Percentiles rank a stretch among this genome's conserved stretches.
Conservation (phyloP, 2,888 invertebrate genomes). For the Oligia fasciuncula region DNA sequence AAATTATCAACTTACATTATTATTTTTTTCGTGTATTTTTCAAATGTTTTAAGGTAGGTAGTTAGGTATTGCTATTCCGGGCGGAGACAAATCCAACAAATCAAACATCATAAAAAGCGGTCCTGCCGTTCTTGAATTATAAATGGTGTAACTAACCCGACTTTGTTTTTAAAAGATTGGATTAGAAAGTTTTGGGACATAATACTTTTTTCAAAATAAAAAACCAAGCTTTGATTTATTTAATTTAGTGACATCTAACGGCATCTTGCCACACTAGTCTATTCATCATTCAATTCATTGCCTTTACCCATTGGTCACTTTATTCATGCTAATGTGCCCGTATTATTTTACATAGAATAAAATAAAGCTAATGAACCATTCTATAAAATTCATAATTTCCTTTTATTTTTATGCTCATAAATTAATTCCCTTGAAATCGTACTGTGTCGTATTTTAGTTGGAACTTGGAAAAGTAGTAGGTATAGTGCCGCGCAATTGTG, state of each 20-base stretch:
- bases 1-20: too few relatives aligned
- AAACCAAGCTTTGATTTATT: neutral
- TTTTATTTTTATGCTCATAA: neutral
- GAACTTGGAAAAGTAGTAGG: slow-evolving; percentile 5
- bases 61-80: too few relatives aligned
- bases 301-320: slow-evolving; percentile 5
- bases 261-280: slow-evolving; percentile 4
- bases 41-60: too few relatives aligned
- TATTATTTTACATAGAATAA: slow-evolving; percentile 1
- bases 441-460: neutral
- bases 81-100: too few relatives aligned
- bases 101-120: too few relatives aligned
- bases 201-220: neutral
- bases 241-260: slow-evolving; percentile 37
- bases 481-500: neutral
- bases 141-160: too few relatives aligned
- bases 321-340: neutral
- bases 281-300: too few relatives aligned
- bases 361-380: neutral
- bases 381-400: neutral
- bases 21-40: too few relatives aligned
- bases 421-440: slow-evolving; percentile 4
- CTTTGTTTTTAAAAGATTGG: neutral
- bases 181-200: neutral
- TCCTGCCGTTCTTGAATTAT: too few relatives aligned